Evolutionary conservation across 2,113 vertebrate genomes (phyloP).

Genomic region (Galemys pyrenaicus): DNA sequence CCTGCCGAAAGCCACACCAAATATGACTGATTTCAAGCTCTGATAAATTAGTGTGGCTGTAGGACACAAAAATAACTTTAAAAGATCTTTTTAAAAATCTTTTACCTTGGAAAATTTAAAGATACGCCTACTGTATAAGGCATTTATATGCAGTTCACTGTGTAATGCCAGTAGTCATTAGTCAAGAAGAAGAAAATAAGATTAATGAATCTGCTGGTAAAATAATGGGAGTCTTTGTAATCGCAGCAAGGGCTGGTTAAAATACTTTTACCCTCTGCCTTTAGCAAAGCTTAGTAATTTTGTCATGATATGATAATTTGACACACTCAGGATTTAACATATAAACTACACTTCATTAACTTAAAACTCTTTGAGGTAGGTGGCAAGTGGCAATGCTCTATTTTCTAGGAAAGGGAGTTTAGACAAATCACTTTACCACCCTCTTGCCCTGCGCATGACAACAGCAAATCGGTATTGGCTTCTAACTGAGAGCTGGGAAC

Average conservation of each 20-base stretch:
- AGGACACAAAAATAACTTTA: constrained; percentile 15
- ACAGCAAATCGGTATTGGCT: background rate
- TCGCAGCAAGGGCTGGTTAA: background rate
- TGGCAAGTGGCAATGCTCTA: background rate
- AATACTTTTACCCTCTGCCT: background rate
- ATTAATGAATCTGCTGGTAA: background rate
- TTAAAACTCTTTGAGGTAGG: constrained; percentile 16
- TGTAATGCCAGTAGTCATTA: background rate
- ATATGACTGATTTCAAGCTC: constrained; percentile 16
- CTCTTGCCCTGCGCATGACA: background rate
- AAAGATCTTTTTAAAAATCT: constrained; percentile 23
- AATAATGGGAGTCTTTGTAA: background rate
- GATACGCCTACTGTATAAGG: background rate
- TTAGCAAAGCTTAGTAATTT: constrained; percentile 15
- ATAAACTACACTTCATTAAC: background rate
- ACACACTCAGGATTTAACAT: background rate
- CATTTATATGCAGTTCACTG: background rate
- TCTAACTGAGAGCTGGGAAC: background rate
- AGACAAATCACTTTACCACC: background rate
- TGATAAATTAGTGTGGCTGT: background rate
- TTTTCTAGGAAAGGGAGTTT: constrained; percentile 36
- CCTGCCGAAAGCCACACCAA: background rate
- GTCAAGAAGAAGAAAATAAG: background rate
- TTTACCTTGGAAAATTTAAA: background rate
- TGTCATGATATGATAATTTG: background rate